phyloP scores from a whole-genome alignment of 2,888 invertebrate genomes.

The Polymixis lichenea region DNA sequence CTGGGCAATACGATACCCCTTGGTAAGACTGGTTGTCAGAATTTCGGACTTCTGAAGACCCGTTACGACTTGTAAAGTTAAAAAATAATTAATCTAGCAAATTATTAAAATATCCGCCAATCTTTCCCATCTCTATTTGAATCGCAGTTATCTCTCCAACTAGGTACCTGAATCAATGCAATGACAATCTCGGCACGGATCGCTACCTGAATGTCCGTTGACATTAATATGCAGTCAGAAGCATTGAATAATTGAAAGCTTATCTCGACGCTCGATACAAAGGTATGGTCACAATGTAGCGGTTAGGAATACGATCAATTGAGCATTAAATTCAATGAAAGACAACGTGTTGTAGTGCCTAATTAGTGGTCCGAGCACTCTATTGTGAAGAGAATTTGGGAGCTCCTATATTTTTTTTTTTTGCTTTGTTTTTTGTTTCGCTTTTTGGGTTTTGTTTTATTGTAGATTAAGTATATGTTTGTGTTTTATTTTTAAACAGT shows the following conservation, averaged over 20 bases:
- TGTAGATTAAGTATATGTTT: too few relatives aligned
- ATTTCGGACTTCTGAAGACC: too few relatives aligned
- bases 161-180: constrained; percentile 61
- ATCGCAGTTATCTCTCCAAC: constrained; percentile 47
- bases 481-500: too few relatives aligned
- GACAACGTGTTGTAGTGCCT: background rate
- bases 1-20: too few relatives aligned
- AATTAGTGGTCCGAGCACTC: background rate
- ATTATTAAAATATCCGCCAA: background rate
- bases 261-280: constrained; percentile 60
- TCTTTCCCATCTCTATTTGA: constrained; percentile 33
- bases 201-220: constrained; percentile 61
- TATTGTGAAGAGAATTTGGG: background rate
- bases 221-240: constrained; percentile 68
- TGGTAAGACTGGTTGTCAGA: too few relatives aligned
- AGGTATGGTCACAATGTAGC: constrained; percentile 39
- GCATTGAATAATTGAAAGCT: constrained; percentile 73
- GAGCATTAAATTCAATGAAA: constrained; percentile 10
- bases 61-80: too few relatives aligned
- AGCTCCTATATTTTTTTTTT: too few relatives aligned
- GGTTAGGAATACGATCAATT: constrained; percentile 25
- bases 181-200: constrained; percentile 61
- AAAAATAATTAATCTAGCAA: background rate
- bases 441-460: too few relatives aligned
- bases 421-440: too few relatives aligned